Conservation (phyloP, 2,113 vertebrate species). For the Muntiacus reevesi region DNA sequence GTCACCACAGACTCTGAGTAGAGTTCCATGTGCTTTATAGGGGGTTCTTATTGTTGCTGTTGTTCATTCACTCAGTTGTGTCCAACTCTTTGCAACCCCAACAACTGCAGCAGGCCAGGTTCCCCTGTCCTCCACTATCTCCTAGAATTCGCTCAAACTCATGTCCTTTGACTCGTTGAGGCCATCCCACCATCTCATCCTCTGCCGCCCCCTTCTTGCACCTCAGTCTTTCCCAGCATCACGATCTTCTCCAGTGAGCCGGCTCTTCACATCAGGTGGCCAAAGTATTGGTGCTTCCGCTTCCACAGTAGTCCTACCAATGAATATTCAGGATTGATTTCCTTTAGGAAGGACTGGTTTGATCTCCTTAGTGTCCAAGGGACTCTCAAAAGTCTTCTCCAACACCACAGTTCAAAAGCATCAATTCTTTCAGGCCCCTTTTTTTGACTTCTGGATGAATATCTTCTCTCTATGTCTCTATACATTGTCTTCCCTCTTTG, state of each 20-base stretch:
- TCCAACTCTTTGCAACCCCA: background rate
- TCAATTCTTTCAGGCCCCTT: background rate
- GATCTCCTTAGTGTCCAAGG: background rate
- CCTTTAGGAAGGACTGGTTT: background rate
- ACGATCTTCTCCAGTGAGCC: background rate
- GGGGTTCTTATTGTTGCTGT: background rate
- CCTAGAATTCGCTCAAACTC: background rate
- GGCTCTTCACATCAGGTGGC: background rate
- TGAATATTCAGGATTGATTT: background rate
- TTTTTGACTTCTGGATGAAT: accelerated
- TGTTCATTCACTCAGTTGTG: background rate
- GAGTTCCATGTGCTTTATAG: background rate
- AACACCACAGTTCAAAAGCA: background rate
- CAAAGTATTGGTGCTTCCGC: background rate
- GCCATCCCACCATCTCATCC: background rate
- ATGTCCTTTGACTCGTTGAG: background rate
- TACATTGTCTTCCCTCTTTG: background rate
- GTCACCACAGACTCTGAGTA: background rate
- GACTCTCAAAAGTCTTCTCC: background rate
- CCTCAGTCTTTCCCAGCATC: background rate
- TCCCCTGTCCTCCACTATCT: background rate
- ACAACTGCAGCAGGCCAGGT: background rate
- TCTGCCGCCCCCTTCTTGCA: background rate
- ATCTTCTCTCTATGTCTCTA: background rate
- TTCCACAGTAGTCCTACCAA: background rate